Conservation (phyloP, 2,113 vertebrate species). For the Archocentrus centrarchus region DNA sequence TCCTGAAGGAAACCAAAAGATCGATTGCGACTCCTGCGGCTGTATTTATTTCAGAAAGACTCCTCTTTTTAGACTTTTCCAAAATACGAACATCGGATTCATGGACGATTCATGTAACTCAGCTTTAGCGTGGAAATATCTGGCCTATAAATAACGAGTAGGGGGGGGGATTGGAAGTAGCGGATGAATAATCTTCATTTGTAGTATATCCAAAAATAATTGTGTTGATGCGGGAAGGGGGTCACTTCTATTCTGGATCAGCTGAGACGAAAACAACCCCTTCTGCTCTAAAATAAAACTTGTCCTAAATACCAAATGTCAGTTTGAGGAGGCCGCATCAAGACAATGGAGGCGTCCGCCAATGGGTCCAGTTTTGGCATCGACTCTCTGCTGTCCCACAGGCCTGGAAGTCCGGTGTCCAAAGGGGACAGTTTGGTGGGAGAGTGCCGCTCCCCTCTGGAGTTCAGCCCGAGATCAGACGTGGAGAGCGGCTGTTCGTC, state of each 20-base stretch:
- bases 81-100: conserved; percentile 53
- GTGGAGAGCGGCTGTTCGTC: conserved; percentile 93
- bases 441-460: conserved; percentile 91
- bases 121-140: conserved; percentile 66
- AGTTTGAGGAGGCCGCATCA: conserved; percentile 73
- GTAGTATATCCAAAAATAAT: conserved; percentile 16
- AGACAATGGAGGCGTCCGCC: conserved; percentile 92
- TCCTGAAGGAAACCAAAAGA: conserved; percentile 31
- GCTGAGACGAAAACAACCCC: conserved; percentile 43
- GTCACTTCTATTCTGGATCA: conserved; percentile 68
- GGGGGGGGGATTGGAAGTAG: conserved; percentile 43
- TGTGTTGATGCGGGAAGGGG: conserved; percentile 24
- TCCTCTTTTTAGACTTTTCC: conserved; percentile 6
- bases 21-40: conserved; percentile 44
- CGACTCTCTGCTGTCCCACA: conserved; percentile 96
- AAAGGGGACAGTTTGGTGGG: conserved; percentile 89
- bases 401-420: conserved; percentile 91
- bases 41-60: conserved; percentile 57
- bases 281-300: conserved; percentile 61
- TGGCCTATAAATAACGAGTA: conserved; percentile 31
- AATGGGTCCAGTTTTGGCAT: conserved; percentile 96
- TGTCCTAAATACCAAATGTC: conserved; percentile 79
- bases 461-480: conserved; percentile 93
- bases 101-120: conserved; percentile 72
- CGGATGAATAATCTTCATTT: conserved; percentile 63